A percentile compares a stretch with the other conserved stretches of the same genome.
These are phyloP conservation scores for Cynopterus sphinx DNA, from an alignment of 2,797 vertebrate species.

Conservation along the genomic window DNA sequence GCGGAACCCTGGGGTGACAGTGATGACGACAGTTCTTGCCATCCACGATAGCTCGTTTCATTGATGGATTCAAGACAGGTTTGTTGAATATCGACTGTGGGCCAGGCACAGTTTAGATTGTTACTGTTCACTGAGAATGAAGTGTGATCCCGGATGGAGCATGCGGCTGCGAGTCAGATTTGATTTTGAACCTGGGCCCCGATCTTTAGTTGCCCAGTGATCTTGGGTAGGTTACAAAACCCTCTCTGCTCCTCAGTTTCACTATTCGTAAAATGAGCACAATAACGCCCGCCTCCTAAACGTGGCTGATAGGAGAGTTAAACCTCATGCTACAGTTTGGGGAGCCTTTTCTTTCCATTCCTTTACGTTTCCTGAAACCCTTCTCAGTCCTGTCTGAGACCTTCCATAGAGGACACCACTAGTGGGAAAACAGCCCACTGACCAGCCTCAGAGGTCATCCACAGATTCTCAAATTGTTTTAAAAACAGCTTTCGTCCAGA, in stretches of 20 bases:
- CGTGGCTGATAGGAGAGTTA: not conserved
- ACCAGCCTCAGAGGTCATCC: not conserved
- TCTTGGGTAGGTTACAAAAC: not conserved
- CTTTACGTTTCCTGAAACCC: not conserved
- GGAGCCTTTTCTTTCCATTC: not conserved
- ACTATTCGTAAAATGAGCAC: not conserved
- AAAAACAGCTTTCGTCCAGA: constrained; percentile 50
- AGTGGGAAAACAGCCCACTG: not conserved
- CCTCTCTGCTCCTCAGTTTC: not conserved
- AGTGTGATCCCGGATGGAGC: not conserved
- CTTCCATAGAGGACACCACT: not conserved
- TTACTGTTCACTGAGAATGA: not conserved
- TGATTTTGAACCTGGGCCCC: not conserved
- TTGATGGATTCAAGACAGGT: not conserved
- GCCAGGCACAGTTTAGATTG: not conserved
- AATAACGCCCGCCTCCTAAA: not conserved
- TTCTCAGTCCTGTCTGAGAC: not conserved
- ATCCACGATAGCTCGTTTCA: not conserved
- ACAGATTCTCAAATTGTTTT: constrained; percentile 44
- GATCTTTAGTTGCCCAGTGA: not conserved
- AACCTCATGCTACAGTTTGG: not conserved
- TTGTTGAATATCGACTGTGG: not conserved
- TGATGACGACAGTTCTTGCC: not conserved
- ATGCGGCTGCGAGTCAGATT: not conserved
- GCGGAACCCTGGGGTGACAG: not conserved